Base-by-base conservation (phyloP, 2,113 vertebrate species). In the Tapirus terrestris region DNA sequence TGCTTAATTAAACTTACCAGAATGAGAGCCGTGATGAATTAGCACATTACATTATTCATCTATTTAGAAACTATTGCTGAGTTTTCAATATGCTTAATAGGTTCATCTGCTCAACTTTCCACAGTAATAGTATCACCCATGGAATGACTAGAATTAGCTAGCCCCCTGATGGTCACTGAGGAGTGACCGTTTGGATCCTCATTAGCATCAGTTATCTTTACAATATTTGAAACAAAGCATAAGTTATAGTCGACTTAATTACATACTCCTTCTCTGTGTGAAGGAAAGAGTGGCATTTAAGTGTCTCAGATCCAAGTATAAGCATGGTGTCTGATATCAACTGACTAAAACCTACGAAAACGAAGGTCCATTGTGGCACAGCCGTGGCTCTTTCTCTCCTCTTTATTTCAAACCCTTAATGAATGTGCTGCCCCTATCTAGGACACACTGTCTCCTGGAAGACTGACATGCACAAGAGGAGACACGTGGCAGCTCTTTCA, bases 41-140 rank as follows among this genome's bases (percentile, higher is more conserved):
- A 96, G 79, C 84, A 43, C 83, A 91, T 97, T 91, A 86, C 31
- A 70, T 75, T 94, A 86, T 92, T 86, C 88, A 97, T 92, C 36
- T 94, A 91, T 76, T 93, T 94, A 87, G 82, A 79, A 87, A 89
- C 68, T 89, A 97, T 82, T 96, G 91, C 87, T 95, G 76, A 96
- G 45, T 97, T 97, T 98, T 97, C 88, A 96, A 77, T 96, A 89
- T 93, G 81, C 63, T 95, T 97, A 97, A 96, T 97, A 81, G 45
- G 94, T 89, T 96, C 61, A 79, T 93, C n/a, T 94, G 89, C 25
- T 96, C 86, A 89, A 89, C 43, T 92, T 96, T 95, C 45, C 10
- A 77, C 88, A 97, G 89, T 94, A 89, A 97, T 96, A 87, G 84
- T 96, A 91, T 96, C 94, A 88, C n/a, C 61, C 65, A 76, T 25